Evolutionary conservation across 2,113 vertebrate genomes (phyloP), one percentile per base, ranked within the genome.

Genomic region (Phrynosoma blainvillii): DNA sequence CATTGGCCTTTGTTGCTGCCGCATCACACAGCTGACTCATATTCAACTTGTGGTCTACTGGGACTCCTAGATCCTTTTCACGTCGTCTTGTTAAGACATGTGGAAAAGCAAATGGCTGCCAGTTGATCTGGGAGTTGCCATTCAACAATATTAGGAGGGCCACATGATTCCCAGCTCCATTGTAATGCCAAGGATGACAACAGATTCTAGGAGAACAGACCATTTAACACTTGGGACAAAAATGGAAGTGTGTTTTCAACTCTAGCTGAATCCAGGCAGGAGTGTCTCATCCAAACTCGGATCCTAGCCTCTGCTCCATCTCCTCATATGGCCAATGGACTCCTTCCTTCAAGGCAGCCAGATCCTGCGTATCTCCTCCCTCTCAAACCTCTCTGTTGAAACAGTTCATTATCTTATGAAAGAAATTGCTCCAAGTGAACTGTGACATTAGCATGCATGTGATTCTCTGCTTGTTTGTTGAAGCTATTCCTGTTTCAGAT

Each of bases 391-490:
- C 14, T 90, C 93, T 92, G 36, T 36, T 92, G 91, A 94, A 87
- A 91, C 87, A 87, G 90, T 93, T 93, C 86, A 92, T 92, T 91
- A 95, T 93, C 92, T 84, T 78, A 74, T 75, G 88, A 94, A 95
- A 92, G 84, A 94, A 96, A 92, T 89, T 76, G 88, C 89, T 92
- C 84, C 91, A 82, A 93, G 91, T 86, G 91, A 95, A 92, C 91
- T 90, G 90, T 92, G 91, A 92, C 92, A 93, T 84, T 88, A 90
- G 91, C 23, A 66, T 84, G 82, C 14, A 54, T 76, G 77, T 27
- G 87, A 94, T 90, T 78, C 91, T 90, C 84, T 76, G 79, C 82
- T 94, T 85, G 82, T 87, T 79, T 85, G 82, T 87, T 79, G 82
- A 89, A 84, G 86, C 91, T 92, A 91, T 91, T 93, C 92, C 94